phyloP scores from a whole-genome alignment of 2,888 invertebrate species.

The Antitype chi region DNA sequence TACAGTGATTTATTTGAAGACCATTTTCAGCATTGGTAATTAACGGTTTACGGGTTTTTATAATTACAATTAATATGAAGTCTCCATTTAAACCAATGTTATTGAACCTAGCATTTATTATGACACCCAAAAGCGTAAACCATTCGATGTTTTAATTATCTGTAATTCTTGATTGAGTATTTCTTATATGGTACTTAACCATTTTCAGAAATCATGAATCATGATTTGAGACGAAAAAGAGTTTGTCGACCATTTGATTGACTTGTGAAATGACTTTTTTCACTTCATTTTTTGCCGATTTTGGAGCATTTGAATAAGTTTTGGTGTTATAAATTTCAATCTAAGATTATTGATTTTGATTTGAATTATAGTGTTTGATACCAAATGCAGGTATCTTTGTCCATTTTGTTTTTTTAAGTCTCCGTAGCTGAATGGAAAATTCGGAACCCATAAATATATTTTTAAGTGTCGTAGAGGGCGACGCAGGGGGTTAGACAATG shows the following conservation, averaged over 20 bases:
- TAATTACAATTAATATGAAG: conserved; percentile 20
- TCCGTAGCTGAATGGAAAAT: too few species aligned
- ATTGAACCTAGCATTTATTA: conserved; percentile 29
- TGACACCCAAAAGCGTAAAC: conserved; percentile 11
- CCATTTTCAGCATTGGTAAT: background rate
- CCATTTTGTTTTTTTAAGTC: background rate
- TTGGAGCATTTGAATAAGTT: background rate
- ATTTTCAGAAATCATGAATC: conserved; percentile 28
- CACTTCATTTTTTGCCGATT: background rate
- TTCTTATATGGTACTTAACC: conserved; percentile 5
- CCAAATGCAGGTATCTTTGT: background rate
- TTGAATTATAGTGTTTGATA: background rate
- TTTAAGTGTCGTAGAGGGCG: too few species aligned
- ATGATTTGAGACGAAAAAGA: background rate
- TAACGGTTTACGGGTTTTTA: background rate
- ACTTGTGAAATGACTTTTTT: background rate
- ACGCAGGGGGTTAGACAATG: too few species aligned
- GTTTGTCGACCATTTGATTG: conserved; percentile 4
- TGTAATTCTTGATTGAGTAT: conserved; percentile 35
- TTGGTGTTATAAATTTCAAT: background rate
- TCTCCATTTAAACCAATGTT: conserved; percentile 12
- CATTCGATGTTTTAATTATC: conserved; percentile 40
- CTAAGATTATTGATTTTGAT: background rate
- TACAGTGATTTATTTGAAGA: background rate
- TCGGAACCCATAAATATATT: background rate